Percentiles rank a stretch among this genome's conserved stretches.
Evolutionary conservation across 1,140 invertebrate species (phyloP).

Genomic region (Drosophila ananassae): DNA sequence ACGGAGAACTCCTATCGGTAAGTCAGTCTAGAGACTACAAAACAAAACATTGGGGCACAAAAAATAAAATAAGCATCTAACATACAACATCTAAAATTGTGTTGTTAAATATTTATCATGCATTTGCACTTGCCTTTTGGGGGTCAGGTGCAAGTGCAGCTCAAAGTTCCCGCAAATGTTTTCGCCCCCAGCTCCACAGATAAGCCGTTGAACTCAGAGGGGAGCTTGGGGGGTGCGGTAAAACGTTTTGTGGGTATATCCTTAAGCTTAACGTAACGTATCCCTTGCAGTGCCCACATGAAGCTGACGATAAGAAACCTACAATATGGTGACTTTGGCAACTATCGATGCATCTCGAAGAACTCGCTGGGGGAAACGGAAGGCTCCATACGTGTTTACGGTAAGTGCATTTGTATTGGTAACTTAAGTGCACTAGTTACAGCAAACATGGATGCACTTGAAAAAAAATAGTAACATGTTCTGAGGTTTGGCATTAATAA

Average conservation of each 20-base stretch:
- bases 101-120: constrained; percentile 72
- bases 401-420: constrained; percentile 86
- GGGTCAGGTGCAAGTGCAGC: constrained; percentile 41
- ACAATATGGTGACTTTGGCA: constrained; percentile 91
- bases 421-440: constrained; percentile 78
- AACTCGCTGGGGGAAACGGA: constrained; percentile 97
- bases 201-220: constrained; percentile 14
- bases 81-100: constrained; percentile 25
- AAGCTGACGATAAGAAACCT: constrained; percentile 92
- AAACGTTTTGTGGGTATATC: constrained; percentile 18
- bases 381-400: constrained; percentile 95
- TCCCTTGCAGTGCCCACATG: constrained; percentile 89
- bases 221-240: not conserved
- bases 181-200: constrained; percentile 22
- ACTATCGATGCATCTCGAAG: constrained; percentile 94
- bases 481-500: too few species aligned
- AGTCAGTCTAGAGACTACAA: constrained; percentile 32
- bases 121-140: constrained; percentile 60
- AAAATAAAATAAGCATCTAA: constrained; percentile 8
- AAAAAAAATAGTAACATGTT: constrained; percentile 2
- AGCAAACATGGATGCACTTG: constrained; percentile 46
- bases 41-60: not conserved
- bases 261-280: constrained; percentile 43
- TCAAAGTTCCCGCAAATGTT: constrained; percentile 20
- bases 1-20: constrained; percentile 92